Percentiles rank a stretch among this genome's conserved stretches.
Conservation (phyloP, 2,113 vertebrate species). For the Uria lomvia region DNA sequence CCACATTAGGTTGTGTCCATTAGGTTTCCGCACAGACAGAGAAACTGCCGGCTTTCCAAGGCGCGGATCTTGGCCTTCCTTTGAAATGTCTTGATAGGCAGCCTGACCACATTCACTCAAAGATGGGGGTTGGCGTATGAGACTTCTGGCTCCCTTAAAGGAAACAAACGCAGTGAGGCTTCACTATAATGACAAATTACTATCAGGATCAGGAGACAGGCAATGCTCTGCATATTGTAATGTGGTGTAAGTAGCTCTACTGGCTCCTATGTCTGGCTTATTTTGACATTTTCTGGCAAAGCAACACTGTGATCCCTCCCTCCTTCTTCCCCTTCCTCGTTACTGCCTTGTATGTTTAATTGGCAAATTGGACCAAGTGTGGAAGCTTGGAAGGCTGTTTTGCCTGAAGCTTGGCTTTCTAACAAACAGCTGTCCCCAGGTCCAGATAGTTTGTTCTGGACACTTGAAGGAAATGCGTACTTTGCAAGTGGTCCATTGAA, state of each 20-base stretch:
- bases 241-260: not conserved
- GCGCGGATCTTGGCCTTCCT: not conserved
- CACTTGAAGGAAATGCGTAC: constrained; percentile 3
- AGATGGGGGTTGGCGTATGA: not conserved
- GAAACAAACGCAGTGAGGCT: not conserved
- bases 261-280: not conserved
- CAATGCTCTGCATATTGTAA: not conserved
- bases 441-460: constrained; percentile 20
- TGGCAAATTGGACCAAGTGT: constrained; percentile 27
- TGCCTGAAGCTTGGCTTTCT: constrained; percentile 3
- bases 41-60: not conserved
- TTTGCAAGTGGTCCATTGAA: constrained; percentile 38
- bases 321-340: not conserved
- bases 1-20: not conserved
- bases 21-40: not conserved
- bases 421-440: constrained; percentile 6
- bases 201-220: not conserved
- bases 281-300: constrained; percentile 38
- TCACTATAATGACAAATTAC: not conserved
- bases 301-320: not conserved
- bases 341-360: constrained; percentile 8
- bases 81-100: not conserved
- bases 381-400: constrained; percentile 15
- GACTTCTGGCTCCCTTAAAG: constrained; percentile 6
- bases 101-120: not conserved